A percentile compares a stretch with the other conserved stretches of the same genome.
These are phyloP conservation scores for Notiomystis cincta DNA, from an alignment of 2,113 vertebrate species.

Conservation along the genomic window DNA sequence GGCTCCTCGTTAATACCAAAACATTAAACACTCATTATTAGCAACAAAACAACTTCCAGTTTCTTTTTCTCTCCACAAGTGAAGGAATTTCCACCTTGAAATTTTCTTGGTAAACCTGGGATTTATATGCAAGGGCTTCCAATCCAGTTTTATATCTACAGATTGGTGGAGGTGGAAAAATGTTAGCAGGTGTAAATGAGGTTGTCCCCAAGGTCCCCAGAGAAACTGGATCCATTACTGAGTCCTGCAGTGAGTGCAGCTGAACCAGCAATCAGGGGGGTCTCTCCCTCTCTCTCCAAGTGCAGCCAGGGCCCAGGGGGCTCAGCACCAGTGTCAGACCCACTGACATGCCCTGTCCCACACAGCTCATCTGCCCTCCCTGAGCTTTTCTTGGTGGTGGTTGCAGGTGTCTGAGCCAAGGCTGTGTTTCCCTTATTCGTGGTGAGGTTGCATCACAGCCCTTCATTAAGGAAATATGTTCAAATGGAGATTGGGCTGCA, in stretches of 20 bases:
- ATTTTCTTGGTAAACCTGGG: background rate
- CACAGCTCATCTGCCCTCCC: background rate
- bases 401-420: background rate
- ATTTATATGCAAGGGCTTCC: background rate
- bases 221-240: background rate
- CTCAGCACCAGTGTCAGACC: background rate
- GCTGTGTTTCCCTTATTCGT: background rate
- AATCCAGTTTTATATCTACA: background rate
- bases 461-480: background rate
- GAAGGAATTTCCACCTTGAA: background rate
- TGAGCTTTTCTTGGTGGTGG: background rate
- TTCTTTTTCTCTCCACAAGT: background rate
- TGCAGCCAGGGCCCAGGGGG: background rate
- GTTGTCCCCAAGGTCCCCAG: background rate
- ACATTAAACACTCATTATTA: background rate
- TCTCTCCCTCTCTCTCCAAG: background rate
- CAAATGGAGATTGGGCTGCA: background rate
- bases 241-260: conserved; percentile 68
- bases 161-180: background rate
- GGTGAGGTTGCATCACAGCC: background rate
- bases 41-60: background rate
- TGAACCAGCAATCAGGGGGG: background rate
- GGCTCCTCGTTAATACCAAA: background rate
- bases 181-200: background rate
- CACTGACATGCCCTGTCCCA: background rate